Evolutionary conservation across 53 echinoderm and acorn worm genomes (phyloP), one percentile per base, ranked within the genome.

Genomic region (Mesocentrotus franciscanus): DNA sequence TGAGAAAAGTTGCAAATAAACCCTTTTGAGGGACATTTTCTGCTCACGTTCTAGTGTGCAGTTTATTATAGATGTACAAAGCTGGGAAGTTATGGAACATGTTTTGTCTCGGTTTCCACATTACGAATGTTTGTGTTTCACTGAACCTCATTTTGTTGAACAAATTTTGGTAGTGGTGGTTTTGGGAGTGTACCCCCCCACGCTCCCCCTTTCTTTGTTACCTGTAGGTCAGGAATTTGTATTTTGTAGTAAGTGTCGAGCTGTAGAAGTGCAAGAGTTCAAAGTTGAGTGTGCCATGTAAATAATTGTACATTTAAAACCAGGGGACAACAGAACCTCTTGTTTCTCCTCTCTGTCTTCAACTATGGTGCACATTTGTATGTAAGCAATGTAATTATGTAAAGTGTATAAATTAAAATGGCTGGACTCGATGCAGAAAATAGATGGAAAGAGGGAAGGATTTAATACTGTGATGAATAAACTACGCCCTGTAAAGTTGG

Each of bases 311-410:
- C 87, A 87, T 11, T 58, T n/a, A n/a, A 26, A 87, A 58, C 29
- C 8, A 39, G 56, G 58, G 87, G 87, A 87, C 58, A 87, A 27
- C 39, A 39, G n/a, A 87, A 87, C 56, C 27, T 56, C 87, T 87
- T 27, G 59, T 87, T 42, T 29, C 87, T 58, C 87, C 56, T 87
- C 22, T 87, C 87, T 91, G 61, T 92, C 56, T 92, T 92, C 71
- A 92, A 92, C 27, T 39, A 92, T 72, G 92, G 92, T 92, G 92
- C 92, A 92, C 72, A 92, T 71, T 92, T 92, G 92, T 92, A 66
- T 92, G 92, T 71, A 70, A 92, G 92, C 56, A 92, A 71, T 92
- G 92, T 92, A 92, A 92, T 92, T 74, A 92, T 92, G 92, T 92
- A 92, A 92, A 92, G 92, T 92, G 92, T 92, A 92, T 92, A 92